Base-by-base conservation (phyloP, 2,113 vertebrate genomes). In the Austrofundulus limnaeus region DNA sequence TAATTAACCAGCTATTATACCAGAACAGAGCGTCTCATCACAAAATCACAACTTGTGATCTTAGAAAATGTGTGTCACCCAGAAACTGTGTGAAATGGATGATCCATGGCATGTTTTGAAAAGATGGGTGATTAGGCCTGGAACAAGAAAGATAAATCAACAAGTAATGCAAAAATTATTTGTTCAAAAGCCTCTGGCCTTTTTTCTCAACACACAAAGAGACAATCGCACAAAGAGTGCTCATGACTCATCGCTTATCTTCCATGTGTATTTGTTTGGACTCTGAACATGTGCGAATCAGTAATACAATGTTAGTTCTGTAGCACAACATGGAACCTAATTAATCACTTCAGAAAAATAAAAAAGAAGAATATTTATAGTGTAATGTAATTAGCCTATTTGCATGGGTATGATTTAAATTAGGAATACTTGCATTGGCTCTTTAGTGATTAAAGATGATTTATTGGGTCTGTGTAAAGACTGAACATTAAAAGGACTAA, bases 361-460 rank as follows among this genome's bases (percentile, higher is more conserved):
- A 34, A 25, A 1, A 43, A 72, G 49, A 37, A 72, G 63, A 60
- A 14, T 76, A 71, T 87, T 81, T 61, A 58, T 77, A 69, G 75
- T 66, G 37, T 53, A 56, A 20, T 75, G 55, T 71, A 78, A 77
- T 87, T 80, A 80, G 38, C 47, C 61, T 52, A 47, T 66, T 49
- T 61, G 25, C 59, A 60, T 76, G 52, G 53, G 52, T 39, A 51
- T 8, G 43, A 77, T 54, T 75, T 17, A 72, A 72, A 72, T 66
- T 54, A 64, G 17, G 25, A 55, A 61, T 66, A 47, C 20, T 61
- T 75, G 37, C 41, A 70, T 38, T 43, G 55, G 62, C 23, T 70
- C 31, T 75, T 75, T 58, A 66, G 65, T 77, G 59, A 79, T 84
- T 83, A 67, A 65, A 84, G 12, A 83, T 85, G 72, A 86, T 82